Base-by-base conservation (phyloP, 2,888 invertebrate species). In the Caenorhabditis angaria region DNA sequence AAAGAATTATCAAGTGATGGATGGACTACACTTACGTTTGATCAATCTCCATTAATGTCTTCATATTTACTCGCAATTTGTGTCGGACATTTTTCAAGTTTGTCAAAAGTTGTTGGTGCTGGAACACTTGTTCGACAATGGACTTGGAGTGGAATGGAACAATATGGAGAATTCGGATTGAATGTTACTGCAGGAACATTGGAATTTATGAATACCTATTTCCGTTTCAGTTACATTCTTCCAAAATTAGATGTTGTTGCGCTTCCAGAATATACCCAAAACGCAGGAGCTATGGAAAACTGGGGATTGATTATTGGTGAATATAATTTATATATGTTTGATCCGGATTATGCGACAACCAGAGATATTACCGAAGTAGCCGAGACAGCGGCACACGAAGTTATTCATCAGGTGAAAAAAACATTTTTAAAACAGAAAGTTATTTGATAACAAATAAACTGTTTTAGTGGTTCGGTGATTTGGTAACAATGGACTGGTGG, bases 51-150 rank as follows among this genome's bases (percentile, higher is more conserved):
- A 6, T 24, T 28, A 51, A 94, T 94, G 71, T 62, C 62, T n/a
- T 59, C 2, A 5, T 94, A 94, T 88, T 89, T 94, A 10, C 92
- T 94, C 80, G 93, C 94, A 0, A 91, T 94, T 80, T 92, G 94
- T 0, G 93, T 94, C 1, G 94, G 94, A 86, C 93, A 94, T 77
- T 93, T 92, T 88, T 91, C 62, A 4, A 76, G 87, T 91, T n/a
- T 79, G 12, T 58, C 70, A 0, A 70, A 59, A 12, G 65, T 70
- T 6, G 47, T 67, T 8, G 61, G 60, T 4, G 27, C 62, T 8
- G 68, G 63, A 29, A 56, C 51, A 4, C 72, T 88, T 88, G 87
- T 89, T 24, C 71, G 88, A 62, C 92, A 94, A 65, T 94, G 93
- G 88, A 90, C 93, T 0, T 91, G 93, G 77, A 91, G 91, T 0